Evolutionary conservation across 64 coral and sea anemone genomes (phyloP), one percentile per base, ranked within the genome.

Genomic region (Stichodactyla mertensii): DNA sequence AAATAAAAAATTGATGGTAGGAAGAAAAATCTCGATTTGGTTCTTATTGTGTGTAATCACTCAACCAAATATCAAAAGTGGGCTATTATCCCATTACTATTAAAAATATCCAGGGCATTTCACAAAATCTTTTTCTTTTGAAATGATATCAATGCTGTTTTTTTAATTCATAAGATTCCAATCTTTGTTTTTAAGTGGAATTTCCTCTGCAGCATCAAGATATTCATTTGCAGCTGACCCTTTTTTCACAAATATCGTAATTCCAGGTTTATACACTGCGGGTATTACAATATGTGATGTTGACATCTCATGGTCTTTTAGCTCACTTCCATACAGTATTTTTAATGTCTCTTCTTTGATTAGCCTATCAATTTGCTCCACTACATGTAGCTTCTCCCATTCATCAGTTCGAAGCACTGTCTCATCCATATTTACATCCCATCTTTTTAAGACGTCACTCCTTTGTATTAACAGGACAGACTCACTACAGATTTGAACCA

Each of bases 231-330:
- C 90, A 74, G 56, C 27, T 10, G 93, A 92, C 28, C 85, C 77
- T 60, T 57, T 89, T 86, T 85, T 86, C 6, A 60, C 93, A 92
- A 95, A 95, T 15, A 95, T 36, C 54, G 89, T 95, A 64, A 95
- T 78, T 1, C 93, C 93, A 86, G 93, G 89, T 53, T 95, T 67
- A 64, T 95, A 95, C 45, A 51, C 83, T 55, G 93, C 93, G 58
- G 93, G 93, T 52, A 95, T 95, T 0, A 55, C 88, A 62, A 95
- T 64, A 18, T 95, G 89, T 27, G 71, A 82, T 59, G 87, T 92
- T 7, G 80, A 18, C 36, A 95, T 55, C 20, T 92, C 93, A 7
- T 77, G 55, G 36, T 95, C 18, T 88, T 95, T 92, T 6, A 95
- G 54, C 45, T 95, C 87, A 85, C 78, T 92, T 24, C 89, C 93